Conservation (phyloP, 2,113 vertebrate genomes). For the Girardinichthys multiradiatus region DNA sequence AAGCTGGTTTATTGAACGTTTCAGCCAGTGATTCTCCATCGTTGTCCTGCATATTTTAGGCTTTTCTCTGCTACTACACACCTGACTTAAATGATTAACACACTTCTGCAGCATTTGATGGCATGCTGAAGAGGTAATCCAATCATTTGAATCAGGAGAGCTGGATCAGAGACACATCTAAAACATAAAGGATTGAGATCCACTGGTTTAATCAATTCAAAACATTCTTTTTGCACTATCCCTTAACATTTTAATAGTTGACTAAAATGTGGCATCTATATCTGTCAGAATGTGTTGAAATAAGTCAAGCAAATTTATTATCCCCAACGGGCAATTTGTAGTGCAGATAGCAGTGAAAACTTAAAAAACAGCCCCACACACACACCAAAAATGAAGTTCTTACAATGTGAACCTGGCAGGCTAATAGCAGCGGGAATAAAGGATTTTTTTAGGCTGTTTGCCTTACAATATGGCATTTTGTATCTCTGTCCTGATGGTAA, state of each 20-base stretch:
- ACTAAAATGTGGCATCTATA: background rate
- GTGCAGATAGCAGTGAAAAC: too few species aligned
- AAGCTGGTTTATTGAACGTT: too few species aligned
- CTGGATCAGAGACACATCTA: background rate
- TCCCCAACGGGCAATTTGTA: too few species aligned
- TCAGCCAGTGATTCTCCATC: background rate
- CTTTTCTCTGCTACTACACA: background rate
- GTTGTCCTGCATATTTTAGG: background rate
- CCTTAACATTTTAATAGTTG: too few species aligned
- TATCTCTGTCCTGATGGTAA: too few species aligned
- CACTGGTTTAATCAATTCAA: background rate
- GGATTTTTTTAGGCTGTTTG: too few species aligned
- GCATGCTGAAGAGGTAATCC: background rate
- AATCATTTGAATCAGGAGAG: background rate
- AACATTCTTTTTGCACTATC: background rate
- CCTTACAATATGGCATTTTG: too few species aligned
- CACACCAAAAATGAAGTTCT: too few species aligned
- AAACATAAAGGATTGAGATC: background rate
- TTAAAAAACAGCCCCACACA: too few species aligned
- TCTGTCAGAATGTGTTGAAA: background rate
- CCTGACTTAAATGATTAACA: background rate
- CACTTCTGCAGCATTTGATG: background rate
- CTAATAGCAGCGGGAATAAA: too few species aligned
- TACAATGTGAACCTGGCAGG: too few species aligned
- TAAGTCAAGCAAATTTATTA: too few species aligned